Evolutionary conservation across 2,797 vertebrate genomes (phyloP).

Genomic region (Pangasius macronema): DNA sequence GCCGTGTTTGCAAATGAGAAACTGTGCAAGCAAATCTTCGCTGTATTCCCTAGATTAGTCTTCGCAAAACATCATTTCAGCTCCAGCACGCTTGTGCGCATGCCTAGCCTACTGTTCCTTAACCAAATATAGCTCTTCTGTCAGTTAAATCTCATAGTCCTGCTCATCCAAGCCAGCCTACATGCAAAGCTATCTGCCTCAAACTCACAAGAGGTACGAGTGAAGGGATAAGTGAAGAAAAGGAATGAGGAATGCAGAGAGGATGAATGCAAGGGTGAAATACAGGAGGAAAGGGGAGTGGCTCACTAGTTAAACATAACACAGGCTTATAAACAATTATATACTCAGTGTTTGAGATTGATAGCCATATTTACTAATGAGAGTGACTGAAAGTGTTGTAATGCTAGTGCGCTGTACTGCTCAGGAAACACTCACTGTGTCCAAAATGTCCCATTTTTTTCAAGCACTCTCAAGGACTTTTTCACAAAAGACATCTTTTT

Average conservation of each 20-base stretch:
- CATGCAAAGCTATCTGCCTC: background rate
- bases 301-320: background rate
- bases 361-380: background rate
- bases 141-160: conserved; percentile 9
- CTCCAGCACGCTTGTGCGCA: conserved; percentile 16
- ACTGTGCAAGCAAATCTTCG: conserved; percentile 19
- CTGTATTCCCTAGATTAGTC: conserved; percentile 20
- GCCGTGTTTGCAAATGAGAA: conserved; percentile 37
- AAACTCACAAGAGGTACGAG: background rate
- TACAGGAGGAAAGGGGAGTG: background rate
- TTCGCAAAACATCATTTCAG: conserved; percentile 21
- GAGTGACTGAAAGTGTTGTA: background rate
- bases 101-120: background rate
- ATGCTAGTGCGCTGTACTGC: background rate
- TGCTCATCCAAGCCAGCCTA: conserved; percentile 26
- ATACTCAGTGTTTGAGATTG: background rate
- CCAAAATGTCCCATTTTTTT: background rate
- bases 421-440: background rate
- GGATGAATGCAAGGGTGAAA: background rate
- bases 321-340: background rate
- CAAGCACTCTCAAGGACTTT: background rate
- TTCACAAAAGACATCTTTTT: background rate
- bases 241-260: background rate
- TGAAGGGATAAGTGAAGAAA: background rate
- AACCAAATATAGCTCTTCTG: conserved; percentile 33